Evolutionary conservation across 1,140 invertebrate species (phyloP), one percentile per base, ranked within the genome.

Genomic region (Phocides pigmalion): DNA sequence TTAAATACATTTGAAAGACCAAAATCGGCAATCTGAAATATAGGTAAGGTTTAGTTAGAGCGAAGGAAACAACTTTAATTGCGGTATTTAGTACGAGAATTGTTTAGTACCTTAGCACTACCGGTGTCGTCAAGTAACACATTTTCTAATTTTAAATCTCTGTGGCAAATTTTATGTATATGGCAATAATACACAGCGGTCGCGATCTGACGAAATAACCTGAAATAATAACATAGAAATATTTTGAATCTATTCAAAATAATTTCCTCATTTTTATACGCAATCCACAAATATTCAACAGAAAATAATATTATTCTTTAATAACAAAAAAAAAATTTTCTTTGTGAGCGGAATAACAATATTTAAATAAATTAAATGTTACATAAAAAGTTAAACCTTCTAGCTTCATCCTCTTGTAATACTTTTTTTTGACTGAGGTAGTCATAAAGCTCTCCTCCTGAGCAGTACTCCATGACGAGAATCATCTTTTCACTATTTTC

Each of bases 401-500:
- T 93, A 0, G 98, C 98, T 92, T 99, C 98, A 46, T 95, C 95
- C 90, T 99, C 98, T 49, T 94, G 91, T 62, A 99, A 93, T 51
- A 97, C 95, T 92, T 98, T 98, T 61, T 96, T 94, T 82, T 98
- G 97, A 80, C 97, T 98, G 51, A 99, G 94, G 92, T 99, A 99
- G 92, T 99, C 99, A 81, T 99, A 99, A 0, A 99, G 93, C 92
- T 99, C 99, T 64, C 99, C 99, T 46, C 98, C 98, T 61, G 97
- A 97, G 46, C 98, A 99, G 89, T 99, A 99, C 92, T 99, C 99
- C 98, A 99, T 99, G 5, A 99, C 98, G 46, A 99, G 93, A 63
- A 99, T 98, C 94, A 99, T 99, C 93, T 99, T 99, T 90, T 99
- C 98, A 75, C 97, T 95, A 92, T 99, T 99, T 93, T 99, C 98